Conservation (phyloP, 2,113 vertebrate species). For the Onychostruthus taczanowskii region DNA sequence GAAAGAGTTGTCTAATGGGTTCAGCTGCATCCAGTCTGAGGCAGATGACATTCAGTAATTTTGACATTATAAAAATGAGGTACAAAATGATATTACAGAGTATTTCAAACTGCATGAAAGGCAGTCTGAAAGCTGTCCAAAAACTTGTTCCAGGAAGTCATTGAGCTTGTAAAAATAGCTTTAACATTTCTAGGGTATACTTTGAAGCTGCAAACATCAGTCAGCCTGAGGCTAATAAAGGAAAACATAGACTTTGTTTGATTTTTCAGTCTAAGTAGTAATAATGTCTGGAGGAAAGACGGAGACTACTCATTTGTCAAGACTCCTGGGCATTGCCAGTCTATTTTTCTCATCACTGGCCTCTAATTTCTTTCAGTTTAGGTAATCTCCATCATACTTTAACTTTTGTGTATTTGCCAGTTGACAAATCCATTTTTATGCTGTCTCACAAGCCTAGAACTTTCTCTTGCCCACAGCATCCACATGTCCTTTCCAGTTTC, state of each 20-base stretch:
- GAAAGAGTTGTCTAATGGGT: conserved; percentile 1
- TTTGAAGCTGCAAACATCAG: neutral
- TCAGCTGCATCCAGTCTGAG: neutral
- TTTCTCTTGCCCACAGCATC: neutral
- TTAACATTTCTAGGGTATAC: neutral
- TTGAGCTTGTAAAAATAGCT: conserved; percentile 1
- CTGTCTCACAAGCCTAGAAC: neutral
- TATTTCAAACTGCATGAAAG: neutral
- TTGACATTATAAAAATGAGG: conserved; percentile 10
- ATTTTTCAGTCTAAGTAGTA: neutral
- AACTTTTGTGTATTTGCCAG: neutral
- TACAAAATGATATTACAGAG: neutral
- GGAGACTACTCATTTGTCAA: neutral
- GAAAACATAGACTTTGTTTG: neutral
- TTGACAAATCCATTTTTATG: neutral
- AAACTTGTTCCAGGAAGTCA: conserved; percentile 27
- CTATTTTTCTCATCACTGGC: neutral
- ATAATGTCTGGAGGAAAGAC: neutral
- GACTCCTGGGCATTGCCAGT: neutral
- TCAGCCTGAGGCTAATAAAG: neutral
- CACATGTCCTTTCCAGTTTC: neutral
- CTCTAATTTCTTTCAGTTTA: neutral
- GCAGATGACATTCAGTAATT: conserved; percentile 4
- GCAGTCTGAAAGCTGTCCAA: neutral
- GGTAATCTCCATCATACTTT: neutral